Base-by-base conservation (phyloP, 2,888 invertebrate genomes). In the Exephanes ischioxanthus region DNA sequence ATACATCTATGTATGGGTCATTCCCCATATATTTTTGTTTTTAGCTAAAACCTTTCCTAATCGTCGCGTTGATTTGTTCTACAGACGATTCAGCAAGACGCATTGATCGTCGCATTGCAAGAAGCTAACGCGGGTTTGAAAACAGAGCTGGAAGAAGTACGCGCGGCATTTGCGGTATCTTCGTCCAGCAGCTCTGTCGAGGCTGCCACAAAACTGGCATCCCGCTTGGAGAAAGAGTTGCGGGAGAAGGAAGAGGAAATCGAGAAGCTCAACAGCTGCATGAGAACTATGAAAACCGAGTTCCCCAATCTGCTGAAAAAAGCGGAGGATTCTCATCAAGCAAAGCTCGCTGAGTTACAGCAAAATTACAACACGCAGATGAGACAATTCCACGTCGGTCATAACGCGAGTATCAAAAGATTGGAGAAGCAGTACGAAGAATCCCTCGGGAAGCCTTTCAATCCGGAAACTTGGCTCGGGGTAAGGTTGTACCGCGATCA, bases 381-480 rank as follows among this genome's bases (percentile, higher is more conserved):
- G 22, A 89, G 87, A 51, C 84, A 84, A n/a, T 71, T 90, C 48
- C 87, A 78, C 53, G 89, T 88, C 33, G 87, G 88, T 6, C 91
- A 92, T 76, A 89, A 91, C 53, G 89, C 90, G 14, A 90, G 89
- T 77, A 86, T 92, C 5, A 89, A 87, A 53, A 88, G 88, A 33
- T 85, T 92, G 51, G 86, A 91, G 37, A 82, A 85, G 5, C 88
- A 90, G 73, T 91, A 90, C 72, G 88, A 88, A 26, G 90, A 91
- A 58, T 48, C 80, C 51, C 85, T 86, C 72, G 85, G 83, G 48
- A 80, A 73, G 33, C 63, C 82, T n/a, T 91, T 91, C 41, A 89
- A 91, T 70, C 68, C 88, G 0, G 89, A 90, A 37, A 86, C 53
- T 14, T 91, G 90, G 91, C 70, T 91, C 53, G 83, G 84, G 66